These are phyloP conservation scores for Entomobrya multifasciata DNA, from an alignment of 2,888 invertebrate genomes.

Conservation along the genomic window DNA sequence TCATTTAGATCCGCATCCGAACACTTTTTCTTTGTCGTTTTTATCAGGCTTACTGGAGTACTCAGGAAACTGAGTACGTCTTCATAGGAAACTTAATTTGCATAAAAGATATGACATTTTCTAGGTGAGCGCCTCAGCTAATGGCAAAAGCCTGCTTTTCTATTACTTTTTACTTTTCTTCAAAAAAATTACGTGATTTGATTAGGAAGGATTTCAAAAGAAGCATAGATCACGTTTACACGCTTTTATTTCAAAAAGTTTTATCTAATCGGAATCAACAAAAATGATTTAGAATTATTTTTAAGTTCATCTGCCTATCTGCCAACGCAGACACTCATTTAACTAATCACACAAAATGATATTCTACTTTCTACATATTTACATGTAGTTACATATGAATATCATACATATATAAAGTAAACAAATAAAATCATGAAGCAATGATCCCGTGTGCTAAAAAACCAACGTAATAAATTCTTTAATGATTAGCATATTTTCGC, in stretches of 20 bases:
- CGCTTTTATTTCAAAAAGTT: constrained; percentile 37
- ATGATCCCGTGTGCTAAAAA: too few relatives aligned
- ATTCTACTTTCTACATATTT: too few relatives aligned
- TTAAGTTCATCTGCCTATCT: too few relatives aligned
- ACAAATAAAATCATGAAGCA: too few relatives aligned
- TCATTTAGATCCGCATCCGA: neutral
- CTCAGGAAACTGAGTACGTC: constrained; percentile 5
- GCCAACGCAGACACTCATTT: too few relatives aligned
- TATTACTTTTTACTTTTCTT: constrained; percentile 17
- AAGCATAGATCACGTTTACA: neutral
- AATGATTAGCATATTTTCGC: too few relatives aligned
- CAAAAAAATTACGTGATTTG: constrained; percentile 18
- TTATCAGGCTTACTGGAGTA: constrained; percentile 35
- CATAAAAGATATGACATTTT: constrained; percentile 62
- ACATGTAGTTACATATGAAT: too few relatives aligned
- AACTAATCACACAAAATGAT: too few relatives aligned
- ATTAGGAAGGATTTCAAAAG: neutral
- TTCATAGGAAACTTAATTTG: constrained; percentile 53
- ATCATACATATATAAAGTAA: too few relatives aligned
- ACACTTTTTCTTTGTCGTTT: neutral
- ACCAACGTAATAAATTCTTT: too few relatives aligned
- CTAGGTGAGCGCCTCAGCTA: constrained; percentile 59
- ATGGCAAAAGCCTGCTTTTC: constrained; percentile 44
- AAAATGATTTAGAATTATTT: too few relatives aligned
- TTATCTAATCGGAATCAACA: neutral